Evolutionary conservation across 2,888 invertebrate species (phyloP), one percentile per base, ranked within the genome.

Genomic region (Orchesella flavescens): DNA sequence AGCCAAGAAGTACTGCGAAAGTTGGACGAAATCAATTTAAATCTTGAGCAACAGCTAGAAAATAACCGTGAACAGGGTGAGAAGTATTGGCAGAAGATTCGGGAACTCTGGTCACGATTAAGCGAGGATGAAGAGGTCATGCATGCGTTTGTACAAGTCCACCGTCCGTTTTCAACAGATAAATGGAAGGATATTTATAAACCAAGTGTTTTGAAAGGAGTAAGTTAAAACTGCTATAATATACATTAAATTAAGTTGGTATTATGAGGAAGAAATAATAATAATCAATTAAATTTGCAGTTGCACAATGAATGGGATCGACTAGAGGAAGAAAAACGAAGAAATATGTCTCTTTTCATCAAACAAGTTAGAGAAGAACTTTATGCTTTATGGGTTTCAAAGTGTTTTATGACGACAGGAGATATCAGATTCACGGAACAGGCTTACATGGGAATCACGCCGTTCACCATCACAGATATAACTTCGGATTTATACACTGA

Each of bases 401-500:
- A 95, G 72, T 93, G 94, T 90, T 94, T 93, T 89, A 89, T 88
- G 85, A 88, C 89, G 59, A 87, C 90, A 71, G 87, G 89, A 66
- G 89, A 90, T 83, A 43, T 34, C 19, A 46, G 84, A 63, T 84
- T 84, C 43, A 63, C 49, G 17, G 74, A 80, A 34, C 23, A 34
- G 1, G 75, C 55, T 34, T 83, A 74, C 90, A 88, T 86, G 89
- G 87, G 85, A 88, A 89, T 79, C 86, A 90, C 81, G 7, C n/a
- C 24, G 2, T 86, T 84, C 23, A 92, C 94, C 0, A 92, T 92
- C 53, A 90, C 92, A 0, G 93, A 93, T 85, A 94, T 93, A 89
- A 91, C 92, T 88, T 92, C 93, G 88, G 93, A 94, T 59, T 92
- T 93, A 61, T 96, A 93, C 89, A 94, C 94, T 0, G 97, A 97